Conservation (phyloP, 2,888 invertebrate species). For the Malthinus flaveolus region DNA sequence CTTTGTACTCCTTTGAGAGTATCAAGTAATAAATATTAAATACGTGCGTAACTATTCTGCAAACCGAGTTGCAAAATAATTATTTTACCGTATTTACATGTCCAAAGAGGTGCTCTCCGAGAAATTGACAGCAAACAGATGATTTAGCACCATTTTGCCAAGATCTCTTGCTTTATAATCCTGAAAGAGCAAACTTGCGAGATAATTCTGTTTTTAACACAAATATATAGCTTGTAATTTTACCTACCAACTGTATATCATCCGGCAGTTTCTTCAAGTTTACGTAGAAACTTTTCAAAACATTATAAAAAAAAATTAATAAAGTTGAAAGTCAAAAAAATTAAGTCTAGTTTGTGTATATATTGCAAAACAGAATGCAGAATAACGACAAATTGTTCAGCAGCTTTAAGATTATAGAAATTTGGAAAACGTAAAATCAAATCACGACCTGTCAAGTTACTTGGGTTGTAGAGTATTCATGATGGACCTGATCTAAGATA, state of each 20-base stretch:
- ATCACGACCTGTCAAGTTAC: too few relatives aligned
- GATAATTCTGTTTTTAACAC: conserved; percentile 26
- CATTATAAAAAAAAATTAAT: conserved; percentile 1
- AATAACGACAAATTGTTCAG: conserved; percentile 15
- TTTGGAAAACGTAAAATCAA: neutral
- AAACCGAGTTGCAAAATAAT: conserved; percentile 47
- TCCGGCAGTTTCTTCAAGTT: conserved; percentile 17
- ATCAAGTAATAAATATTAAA: conserved; percentile 22
- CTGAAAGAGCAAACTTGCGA: conserved; percentile 38
- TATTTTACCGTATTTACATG: conserved; percentile 43
- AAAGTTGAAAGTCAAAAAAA: neutral
- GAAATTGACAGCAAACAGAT: conserved; percentile 29
- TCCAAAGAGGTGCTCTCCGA: conserved; percentile 31
- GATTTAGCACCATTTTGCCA: conserved; percentile 23
- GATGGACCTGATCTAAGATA: neutral
- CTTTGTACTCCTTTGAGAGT: conserved; percentile 3
- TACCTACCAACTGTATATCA: conserved; percentile 33
- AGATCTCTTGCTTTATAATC: conserved; percentile 32
- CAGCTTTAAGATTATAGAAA: neutral
- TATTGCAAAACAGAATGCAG: conserved; percentile 29
- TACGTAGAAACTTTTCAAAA: neutral
- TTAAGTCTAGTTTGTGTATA: conserved; percentile 5
- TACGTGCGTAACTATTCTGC: conserved; percentile 41
- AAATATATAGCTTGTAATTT: conserved; percentile 25
- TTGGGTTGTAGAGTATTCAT: neutral